These are phyloP conservation scores for Balaenoptera acutorostrata DNA, from an alignment of 2,113 vertebrate species.

Conservation along the genomic window DNA sequence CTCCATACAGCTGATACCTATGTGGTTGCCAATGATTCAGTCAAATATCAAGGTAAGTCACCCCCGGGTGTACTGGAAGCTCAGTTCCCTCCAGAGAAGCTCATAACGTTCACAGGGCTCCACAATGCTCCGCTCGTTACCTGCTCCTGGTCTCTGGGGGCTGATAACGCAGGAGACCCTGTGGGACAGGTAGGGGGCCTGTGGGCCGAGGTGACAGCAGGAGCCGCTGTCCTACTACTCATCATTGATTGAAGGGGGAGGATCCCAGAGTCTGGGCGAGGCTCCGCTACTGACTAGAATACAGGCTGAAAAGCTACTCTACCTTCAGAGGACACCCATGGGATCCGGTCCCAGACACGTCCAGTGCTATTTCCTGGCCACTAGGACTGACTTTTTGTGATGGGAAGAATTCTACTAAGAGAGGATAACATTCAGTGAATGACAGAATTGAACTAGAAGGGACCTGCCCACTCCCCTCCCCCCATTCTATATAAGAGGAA, in stretches of 20 bases:
- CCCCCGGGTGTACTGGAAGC: not conserved
- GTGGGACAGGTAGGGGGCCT: not conserved
- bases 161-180: not conserved
- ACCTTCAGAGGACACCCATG: not conserved
- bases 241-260: fast-evolving
- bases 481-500: not conserved
- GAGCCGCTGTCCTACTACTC: too few species aligned
- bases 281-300: not conserved
- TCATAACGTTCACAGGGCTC: not conserved
- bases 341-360: not conserved
- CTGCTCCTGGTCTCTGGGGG: not conserved
- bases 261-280: not conserved
- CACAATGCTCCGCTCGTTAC: not conserved
- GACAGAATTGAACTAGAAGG: not conserved
- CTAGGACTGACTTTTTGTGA: not conserved
- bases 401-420: not conserved
- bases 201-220: not conserved
- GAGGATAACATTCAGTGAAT: not conserved
- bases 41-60: conserved; percentile 94
- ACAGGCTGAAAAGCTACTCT: not conserved
- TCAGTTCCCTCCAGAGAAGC: not conserved
- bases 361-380: not conserved
- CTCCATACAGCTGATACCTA: conserved; percentile 92
- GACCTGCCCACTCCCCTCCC: not conserved
- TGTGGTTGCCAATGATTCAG: conserved; percentile 99